phyloP scores from a whole-genome alignment of 2,113 vertebrate genomes.

The Scomber colias region DNA sequence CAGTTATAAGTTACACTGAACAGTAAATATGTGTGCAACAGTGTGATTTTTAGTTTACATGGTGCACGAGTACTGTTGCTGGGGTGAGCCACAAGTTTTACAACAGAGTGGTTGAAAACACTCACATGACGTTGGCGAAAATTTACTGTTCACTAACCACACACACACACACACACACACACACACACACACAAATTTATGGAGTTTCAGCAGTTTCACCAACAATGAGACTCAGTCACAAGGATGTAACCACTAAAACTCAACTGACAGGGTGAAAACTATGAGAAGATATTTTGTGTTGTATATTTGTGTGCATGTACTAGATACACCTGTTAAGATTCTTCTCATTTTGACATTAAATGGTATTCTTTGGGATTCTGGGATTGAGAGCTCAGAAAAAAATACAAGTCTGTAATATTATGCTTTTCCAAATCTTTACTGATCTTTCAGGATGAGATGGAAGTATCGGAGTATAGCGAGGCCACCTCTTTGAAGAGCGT shows the following conservation, averaged over 20 bases:
- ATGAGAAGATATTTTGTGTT: not conserved
- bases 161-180: not conserved
- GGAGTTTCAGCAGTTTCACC: not conserved
- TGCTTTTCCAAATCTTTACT: not conserved
- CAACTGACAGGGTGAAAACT: not conserved
- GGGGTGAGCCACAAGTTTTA: not conserved
- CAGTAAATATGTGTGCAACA: too few relatives aligned
- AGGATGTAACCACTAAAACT: too few relatives aligned
- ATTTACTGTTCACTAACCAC: not conserved
- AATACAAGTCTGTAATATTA: not conserved
- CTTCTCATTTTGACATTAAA: too few relatives aligned
- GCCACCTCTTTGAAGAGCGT: conserved; percentile 73
- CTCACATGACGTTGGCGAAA: conserved; percentile 8
- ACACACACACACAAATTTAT: not conserved
- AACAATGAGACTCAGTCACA: too few relatives aligned
- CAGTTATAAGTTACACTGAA: too few relatives aligned
- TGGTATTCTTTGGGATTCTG: too few relatives aligned
- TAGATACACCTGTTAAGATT: too few relatives aligned
- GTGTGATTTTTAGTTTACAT: too few relatives aligned
- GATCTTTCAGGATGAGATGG: conserved; percentile 87
- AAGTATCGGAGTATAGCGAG: conserved; percentile 80
- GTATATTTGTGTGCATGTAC: too few relatives aligned
- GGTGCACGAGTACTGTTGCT: not conserved
- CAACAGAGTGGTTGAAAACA: not conserved
- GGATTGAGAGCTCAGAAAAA: not conserved